phyloP scores from a whole-genome alignment of 2,113 vertebrate genomes.

The Alligator mississippiensis region DNA sequence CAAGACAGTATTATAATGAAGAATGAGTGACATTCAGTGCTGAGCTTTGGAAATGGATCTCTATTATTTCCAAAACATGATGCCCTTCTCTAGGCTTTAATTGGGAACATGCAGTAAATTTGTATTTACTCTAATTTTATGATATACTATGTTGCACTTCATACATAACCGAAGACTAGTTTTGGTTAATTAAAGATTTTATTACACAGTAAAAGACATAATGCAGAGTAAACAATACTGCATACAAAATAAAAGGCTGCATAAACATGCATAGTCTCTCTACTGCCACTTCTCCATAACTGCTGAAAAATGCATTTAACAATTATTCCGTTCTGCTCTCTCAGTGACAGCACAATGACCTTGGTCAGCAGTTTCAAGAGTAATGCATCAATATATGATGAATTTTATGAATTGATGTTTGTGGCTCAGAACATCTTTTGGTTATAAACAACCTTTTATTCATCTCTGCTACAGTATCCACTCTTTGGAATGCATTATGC shows the following conservation, averaged over 20 bases:
- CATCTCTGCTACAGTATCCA: neutral
- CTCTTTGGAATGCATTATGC: neutral
- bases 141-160: neutral
- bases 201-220: conserved; percentile 3
- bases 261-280: neutral
- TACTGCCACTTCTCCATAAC: neutral
- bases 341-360: neutral
- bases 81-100: neutral
- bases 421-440: conserved; percentile 11
- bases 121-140: conserved; percentile 5
- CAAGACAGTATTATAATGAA: conserved; percentile 5
- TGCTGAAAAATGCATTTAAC: neutral
- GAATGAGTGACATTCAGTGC: neutral
- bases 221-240: neutral
- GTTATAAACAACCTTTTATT: conserved; percentile 21
- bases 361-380: conserved; percentile 11
- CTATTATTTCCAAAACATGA: conserved; percentile 30
- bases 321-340: neutral
- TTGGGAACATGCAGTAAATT: neutral
- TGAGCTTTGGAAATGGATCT: conserved; percentile 8
- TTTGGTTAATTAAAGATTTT: conserved; percentile 53
- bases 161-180: neutral
- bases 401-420: neutral
- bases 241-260: neutral
- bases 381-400: neutral